Base-by-base conservation (phyloP, 2,888 invertebrate genomes). In the Parasteatoda lunata region DNA sequence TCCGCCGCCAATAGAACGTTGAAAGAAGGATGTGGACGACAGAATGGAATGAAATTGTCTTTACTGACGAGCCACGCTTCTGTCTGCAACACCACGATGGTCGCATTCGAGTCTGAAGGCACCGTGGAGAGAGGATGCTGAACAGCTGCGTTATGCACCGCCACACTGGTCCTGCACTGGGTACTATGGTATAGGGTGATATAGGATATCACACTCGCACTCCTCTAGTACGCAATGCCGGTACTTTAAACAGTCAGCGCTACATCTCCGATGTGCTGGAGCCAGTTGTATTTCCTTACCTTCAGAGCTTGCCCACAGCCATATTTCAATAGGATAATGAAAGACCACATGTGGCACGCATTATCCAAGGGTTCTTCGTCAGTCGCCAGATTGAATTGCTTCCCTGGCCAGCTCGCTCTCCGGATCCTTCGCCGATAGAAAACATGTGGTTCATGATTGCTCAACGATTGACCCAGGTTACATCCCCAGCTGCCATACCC, bases 381-480 rank as follows among this genome's bases (percentile, higher is more conserved):
- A 66, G n/a, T 66, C 66, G n/a, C 66, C 66, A 66, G n/a, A 66
- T 66, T 13, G 66, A 66, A n/a, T 66, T 66, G 66, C 4, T 66
- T 66, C 8, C 66, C 66, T 66, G 66, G 15, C 66, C 3, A 15
- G 66, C 66, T 1, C 66, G 7, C 15, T 66, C 66, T 66, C 54
- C 54, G 11, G 3, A 54, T 2, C 54, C 11, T 54, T 3, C 54
- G n/a, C 11, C 11, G 54, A 54, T 1, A 54, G 54, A 3, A 54
- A 54, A 54, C 54, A 54, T 54, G 1, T 54, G 54, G 7, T 54
- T 54, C 54, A 54, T 54, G 54, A 11, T 54, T 54, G 54, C 54
- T 54, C 54, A 54, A 54, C 3, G 54, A 54, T 54, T 54, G 7
- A 54, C 54, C 11, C 54, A 54, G 54, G 11, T 54, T 54, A 54